These are phyloP conservation scores for Poeciliopsis occidentalis DNA, from an alignment of 2,113 vertebrate species.

Conservation along the genomic window DNA sequence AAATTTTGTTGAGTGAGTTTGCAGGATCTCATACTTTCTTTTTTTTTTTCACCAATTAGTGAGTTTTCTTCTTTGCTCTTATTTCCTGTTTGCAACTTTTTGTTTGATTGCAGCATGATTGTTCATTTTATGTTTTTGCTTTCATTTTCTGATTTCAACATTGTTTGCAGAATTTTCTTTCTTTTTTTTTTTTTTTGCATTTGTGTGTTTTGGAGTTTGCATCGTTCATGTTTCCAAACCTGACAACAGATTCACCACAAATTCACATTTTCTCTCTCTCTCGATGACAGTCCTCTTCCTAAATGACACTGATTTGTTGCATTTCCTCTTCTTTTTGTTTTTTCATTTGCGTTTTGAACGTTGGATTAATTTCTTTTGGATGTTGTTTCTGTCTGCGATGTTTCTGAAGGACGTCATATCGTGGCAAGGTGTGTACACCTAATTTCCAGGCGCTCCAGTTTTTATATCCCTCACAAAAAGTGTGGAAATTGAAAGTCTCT, in stretches of 20 bases:
- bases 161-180: no score
- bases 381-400: neutral
- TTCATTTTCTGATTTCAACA: no score
- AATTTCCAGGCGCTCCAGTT: neutral
- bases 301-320: neutral
- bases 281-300: neutral
- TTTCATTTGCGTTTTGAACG: neutral
- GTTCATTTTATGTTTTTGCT: no score
- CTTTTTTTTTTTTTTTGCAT: no score
- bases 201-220: neutral
- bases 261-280: neutral
- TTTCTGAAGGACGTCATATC: no score
- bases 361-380: neutral
- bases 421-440: neutral
- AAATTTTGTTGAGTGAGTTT: no score
- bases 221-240: neutral
- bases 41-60: no score
- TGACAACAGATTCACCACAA: neutral
- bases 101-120: no score
- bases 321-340: neutral
- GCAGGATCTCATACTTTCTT: no score
- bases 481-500: constrained; percentile 50
- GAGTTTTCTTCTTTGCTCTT: no score
- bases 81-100: no score
- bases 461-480: constrained; percentile 26